A percentile compares a stretch with the other conserved stretches of the same genome.
Evolutionary conservation across 2,888 invertebrate species (phyloP).

Genomic region (Catocala fraxini): DNA sequence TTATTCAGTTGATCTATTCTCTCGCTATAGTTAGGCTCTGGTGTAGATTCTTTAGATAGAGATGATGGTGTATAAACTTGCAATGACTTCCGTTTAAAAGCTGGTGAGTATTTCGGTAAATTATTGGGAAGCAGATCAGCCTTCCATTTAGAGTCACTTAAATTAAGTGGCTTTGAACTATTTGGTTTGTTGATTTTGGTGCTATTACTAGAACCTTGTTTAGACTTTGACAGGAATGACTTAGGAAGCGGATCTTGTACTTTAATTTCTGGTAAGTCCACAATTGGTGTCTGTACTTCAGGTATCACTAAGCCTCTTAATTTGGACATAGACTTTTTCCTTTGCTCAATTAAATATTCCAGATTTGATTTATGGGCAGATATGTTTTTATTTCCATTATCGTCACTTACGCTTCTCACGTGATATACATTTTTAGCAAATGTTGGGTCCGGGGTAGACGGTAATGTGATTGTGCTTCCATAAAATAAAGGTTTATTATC

Average conservation of each 20-base stretch:
- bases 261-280: conserved; percentile 94
- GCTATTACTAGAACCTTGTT: conserved; percentile 61
- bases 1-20: conserved; percentile 67
- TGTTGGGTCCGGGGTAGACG: conserved; percentile 65
- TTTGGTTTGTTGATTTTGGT: conserved; percentile 67
- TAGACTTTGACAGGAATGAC: conserved; percentile 76
- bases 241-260: conserved; percentile 89
- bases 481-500: conserved; percentile 79
- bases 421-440: conserved; percentile 74
- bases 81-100: conserved; percentile 92
- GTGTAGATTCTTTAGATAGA: conserved; percentile 82
- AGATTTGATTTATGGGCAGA: conserved; percentile 89
- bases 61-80: conserved; percentile 88
- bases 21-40: conserved; percentile 75
- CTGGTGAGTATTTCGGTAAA: conserved; percentile 93
- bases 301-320: conserved; percentile 96
- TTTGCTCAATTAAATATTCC: conserved; percentile 93
- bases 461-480: conserved; percentile 79
- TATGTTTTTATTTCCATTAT: conserved; percentile 72
- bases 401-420: conserved; percentile 79
- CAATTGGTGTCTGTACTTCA: conserved; percentile 89
- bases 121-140: conserved; percentile 80
- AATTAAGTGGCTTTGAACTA: conserved; percentile 64
- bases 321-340: conserved; percentile 94
- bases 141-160: conserved; percentile 81